Conservation (phyloP, 2,113 vertebrate genomes). For the Merops nubicus region DNA sequence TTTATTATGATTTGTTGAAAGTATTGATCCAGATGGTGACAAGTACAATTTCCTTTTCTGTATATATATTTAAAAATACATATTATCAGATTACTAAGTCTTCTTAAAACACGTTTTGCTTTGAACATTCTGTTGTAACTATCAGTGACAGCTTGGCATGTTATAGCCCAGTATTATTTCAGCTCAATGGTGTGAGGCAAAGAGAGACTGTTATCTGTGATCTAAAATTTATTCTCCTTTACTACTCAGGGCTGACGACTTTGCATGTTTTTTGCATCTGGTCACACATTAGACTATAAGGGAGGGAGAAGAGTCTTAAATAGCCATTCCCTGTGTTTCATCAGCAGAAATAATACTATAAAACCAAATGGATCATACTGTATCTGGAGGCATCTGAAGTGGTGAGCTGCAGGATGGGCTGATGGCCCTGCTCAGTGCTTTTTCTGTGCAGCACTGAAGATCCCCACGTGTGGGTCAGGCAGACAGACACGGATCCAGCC, state of each 20-base stretch:
- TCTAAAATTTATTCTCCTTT: neutral
- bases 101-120: neutral
- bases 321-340: neutral
- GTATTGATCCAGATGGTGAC: conserved; percentile 65
- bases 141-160: neutral
- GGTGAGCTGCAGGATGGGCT: neutral
- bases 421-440: fast-evolving
- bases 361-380: neutral
- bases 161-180: neutral
- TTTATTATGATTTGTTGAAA: conserved; percentile 67
- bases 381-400: neutral
- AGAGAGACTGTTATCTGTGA: neutral
- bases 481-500: neutral
- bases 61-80: conserved; percentile 35
- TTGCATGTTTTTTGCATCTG: neutral
- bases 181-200: neutral
- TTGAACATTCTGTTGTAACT: neutral
- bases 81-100: conserved; percentile 33
- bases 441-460: neutral
- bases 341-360: neutral
- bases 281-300: neutral
- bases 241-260: neutral
- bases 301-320: neutral
- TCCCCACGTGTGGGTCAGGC: fast-evolving
- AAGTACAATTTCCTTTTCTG: conserved; percentile 24